Evolutionary conservation across 1,140 invertebrate genomes (phyloP), one percentile per base, ranked within the genome.

Genomic region (Cheumatopsyche charites): DNA sequence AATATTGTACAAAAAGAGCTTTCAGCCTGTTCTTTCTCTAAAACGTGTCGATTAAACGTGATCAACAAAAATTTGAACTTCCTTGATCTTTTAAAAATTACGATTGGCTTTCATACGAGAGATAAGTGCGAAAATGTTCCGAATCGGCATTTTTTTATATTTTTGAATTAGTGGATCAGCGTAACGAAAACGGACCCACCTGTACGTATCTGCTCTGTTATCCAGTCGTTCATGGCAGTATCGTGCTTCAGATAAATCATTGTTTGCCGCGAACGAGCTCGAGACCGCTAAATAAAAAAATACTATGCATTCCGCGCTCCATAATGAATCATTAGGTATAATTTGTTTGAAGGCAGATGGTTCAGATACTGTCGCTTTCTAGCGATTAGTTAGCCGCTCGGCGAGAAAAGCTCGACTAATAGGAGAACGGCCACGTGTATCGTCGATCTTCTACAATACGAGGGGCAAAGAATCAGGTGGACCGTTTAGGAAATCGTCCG

Each of bases 311-410:
- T 47, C 23, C 63, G 47, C 15, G 63, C 41, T 42, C 19, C 36
- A 41, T 66, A 62, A 70, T 69, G 67, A 61, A 70, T 73, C 73
- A 74, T 74, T 71, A 52, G 62, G 65, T 61, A 67, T 74, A 74
- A 74, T 74, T 71, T 71, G 73, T 67, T 67, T 45, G 42, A 19
- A 58, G 55, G 63, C 73, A 74, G 68, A 74, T 74, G 73, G 73
- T 63, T 52, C 43, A 52, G 72, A 73, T 73, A 67, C 67, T 73
- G 62, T 73, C 72, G 58, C 62, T 73, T 70, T 73, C 58, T 73
- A 67, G 67, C 67, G 52, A 70, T 70, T 70, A 70, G 67, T 70
- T 70, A 70, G 49, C 55, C 25, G 52, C 7, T 43, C 13, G 12
- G 17, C 19, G 36, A 42, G 52, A 49, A 62, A 70, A 70, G 67